Conservation (phyloP, 2,888 invertebrate genomes). For the Diaphora mendica region DNA sequence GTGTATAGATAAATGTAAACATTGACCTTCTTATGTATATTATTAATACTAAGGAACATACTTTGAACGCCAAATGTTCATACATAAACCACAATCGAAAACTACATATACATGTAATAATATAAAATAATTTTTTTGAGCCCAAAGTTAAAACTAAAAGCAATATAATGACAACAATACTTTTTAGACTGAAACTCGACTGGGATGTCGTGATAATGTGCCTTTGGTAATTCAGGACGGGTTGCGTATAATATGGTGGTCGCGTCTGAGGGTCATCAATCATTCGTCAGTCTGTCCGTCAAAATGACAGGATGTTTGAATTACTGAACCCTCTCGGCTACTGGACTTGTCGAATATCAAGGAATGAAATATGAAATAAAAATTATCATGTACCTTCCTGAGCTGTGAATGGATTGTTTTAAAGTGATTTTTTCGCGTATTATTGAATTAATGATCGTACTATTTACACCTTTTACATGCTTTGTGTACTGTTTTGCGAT, state of each 20-base stretch:
- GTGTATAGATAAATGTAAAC: no score
- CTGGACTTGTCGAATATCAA: slow-evolving; percentile 22
- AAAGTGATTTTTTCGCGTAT: background rate
- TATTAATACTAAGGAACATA: no score
- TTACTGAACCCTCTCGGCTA: slow-evolving; percentile 38
- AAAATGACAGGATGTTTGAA: slow-evolving; percentile 47
- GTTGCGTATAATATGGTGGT: slow-evolving; percentile 35
- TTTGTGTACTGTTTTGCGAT: no score
- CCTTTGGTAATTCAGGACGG: slow-evolving; percentile 34
- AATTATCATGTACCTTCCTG: background rate
- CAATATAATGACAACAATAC: background rate
- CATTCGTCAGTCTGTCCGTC: slow-evolving; percentile 34
- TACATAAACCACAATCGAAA: no score
- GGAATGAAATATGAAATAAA: background rate
- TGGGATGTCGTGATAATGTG: background rate
- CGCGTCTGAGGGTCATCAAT: slow-evolving; percentile 32
- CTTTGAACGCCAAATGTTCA: no score
- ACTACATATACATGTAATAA: background rate
- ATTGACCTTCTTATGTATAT: no score
- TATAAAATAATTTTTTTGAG: no score
- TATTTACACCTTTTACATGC: background rate
- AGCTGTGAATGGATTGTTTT: background rate
- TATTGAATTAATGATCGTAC: background rate
- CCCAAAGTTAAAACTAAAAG: no score
- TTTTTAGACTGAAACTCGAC: background rate